Evolutionary conservation across 1,140 invertebrate species (phyloP).

Genomic region (Pollicipes pollicipes): DNA sequence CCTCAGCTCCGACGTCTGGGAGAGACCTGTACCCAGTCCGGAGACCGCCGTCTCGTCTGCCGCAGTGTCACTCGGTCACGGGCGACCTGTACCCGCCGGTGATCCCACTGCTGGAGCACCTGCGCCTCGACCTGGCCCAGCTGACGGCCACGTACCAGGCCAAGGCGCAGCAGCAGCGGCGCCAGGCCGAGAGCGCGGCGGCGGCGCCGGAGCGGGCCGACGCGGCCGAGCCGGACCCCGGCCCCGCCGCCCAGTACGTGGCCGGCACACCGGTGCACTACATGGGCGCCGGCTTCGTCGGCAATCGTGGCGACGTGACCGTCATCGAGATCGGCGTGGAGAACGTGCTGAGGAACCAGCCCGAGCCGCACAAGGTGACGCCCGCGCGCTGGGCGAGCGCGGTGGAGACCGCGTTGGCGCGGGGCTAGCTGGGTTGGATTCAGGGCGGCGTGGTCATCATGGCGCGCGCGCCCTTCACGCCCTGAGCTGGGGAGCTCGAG

Average conservation of each 20-base stretch:
- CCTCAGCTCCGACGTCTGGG: no score
- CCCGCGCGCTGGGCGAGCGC: no score
- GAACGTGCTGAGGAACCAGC: slow-evolving; percentile 23
- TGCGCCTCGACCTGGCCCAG: slow-evolving; percentile 12
- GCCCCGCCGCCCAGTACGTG: neutral
- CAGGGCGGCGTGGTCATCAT: no score
- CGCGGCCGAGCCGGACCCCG: neutral
- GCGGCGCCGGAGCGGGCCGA: neutral
- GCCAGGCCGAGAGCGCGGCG: neutral
- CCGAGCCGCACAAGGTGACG: slow-evolving; percentile 24
- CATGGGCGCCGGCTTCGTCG: slow-evolving; percentile 11
- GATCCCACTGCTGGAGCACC: slow-evolving; percentile 11
- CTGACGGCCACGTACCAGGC: slow-evolving; percentile 29
- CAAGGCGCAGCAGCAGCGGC: slow-evolving; percentile 19
- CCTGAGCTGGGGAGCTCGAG: no score
- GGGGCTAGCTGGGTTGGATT: no score
- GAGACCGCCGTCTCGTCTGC: slow-evolving; percentile 9
- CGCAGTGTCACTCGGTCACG: slow-evolving; percentile 13
- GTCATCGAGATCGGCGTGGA: slow-evolving; percentile 34
- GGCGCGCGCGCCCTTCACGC: no score
- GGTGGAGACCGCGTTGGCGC: no score
- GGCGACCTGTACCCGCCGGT: slow-evolving; percentile 13
- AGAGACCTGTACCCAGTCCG: no score
- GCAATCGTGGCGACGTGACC: slow-evolving; percentile 32
- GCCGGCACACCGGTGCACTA: slow-evolving; percentile 12